Conservation (phyloP, 2,888 invertebrate genomes). For the Coremacera marginata region DNA sequence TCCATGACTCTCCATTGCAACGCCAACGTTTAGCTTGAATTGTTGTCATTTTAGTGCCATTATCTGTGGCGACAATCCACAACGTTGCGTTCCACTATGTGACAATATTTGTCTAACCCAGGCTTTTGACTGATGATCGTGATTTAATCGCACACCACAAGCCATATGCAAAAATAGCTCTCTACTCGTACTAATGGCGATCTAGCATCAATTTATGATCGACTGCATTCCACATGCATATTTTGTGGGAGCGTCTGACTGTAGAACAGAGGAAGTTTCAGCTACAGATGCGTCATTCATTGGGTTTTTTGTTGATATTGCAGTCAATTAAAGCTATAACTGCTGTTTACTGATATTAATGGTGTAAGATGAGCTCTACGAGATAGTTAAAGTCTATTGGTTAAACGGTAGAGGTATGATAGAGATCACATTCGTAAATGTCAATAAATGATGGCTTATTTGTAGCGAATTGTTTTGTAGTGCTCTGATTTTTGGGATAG, state of each 20-base stretch:
- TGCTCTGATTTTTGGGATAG: no score
- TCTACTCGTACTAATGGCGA: background rate
- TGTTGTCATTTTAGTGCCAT: conserved; percentile 48
- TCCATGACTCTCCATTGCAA: background rate
- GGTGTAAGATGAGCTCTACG: conserved; percentile 50
- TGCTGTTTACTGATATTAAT: conserved; percentile 52
- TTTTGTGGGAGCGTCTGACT: conserved; percentile 22
- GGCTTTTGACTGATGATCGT: conserved; percentile 66
- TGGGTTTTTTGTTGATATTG: background rate
- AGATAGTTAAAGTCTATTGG: conserved; percentile 43
- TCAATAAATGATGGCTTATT: no score
- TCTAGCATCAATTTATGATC: conserved; percentile 28
- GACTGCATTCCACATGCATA: conserved; percentile 16
- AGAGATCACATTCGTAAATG: no score
- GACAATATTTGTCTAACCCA: conserved; percentile 4
- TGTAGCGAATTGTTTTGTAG: no score
- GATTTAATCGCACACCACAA: conserved; percentile 57
- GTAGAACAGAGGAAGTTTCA: background rate
- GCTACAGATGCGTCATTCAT: conserved; percentile 6
- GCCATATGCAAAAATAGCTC: conserved; percentile 4
- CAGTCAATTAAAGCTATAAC: conserved; percentile 50
- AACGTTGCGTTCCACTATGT: conserved; percentile 17
- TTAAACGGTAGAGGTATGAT: background rate
- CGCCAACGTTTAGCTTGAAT: conserved; percentile 41
- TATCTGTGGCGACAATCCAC: conserved; percentile 51